Evolutionary conservation across 1,140 invertebrate species (phyloP), one percentile per base, ranked within the genome.

Genomic region (Eriocheir sinensis): DNA sequence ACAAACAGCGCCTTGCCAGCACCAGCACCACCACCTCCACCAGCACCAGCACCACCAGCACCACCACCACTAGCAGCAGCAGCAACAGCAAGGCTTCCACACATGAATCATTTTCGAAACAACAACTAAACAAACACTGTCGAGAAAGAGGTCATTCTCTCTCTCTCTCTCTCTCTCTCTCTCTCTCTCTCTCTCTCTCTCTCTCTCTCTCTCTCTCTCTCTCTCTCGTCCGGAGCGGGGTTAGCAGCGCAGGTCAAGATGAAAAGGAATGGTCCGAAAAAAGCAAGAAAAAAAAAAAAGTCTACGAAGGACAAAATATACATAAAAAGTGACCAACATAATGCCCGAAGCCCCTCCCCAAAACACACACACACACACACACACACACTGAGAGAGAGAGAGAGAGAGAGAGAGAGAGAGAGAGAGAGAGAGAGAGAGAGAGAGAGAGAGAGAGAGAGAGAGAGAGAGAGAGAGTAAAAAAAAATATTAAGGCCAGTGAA

Each of bases 111-210:
- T 72, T 72, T 72, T 72, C 60, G 60, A n/a, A n/a, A 72, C 60
- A 72, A 72, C 60, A 72, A 72, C 60, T 72, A 72, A 72, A 72
- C 60, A 72, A 72, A 72, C 60, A 72, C 21, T 72, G 60, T 72
- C 60, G 60, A 27, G 60, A 72, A 72, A 72, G 60, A 72, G 60
- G 53, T 60, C 53, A 9, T 21, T 36, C 34, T 3, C 85, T 36
- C 85, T 86, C 85, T 44, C 85, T 85, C 83, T 85, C 83, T 40
- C 83, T 85, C 83, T 85, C 83, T 85, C 83, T 40, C 83, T 85
- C 83, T 85, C 83, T 85, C 83, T 40, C 30, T 85, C 30, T 40
- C 83, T 85, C 83, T 40, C 83, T 85, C 83, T 40, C 83, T 86
- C 83, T 41, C 40, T 86, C 83, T 41, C 83, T 86, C 83, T 41